Evolutionary conservation across 2,113 vertebrate genomes (phyloP), one percentile per base, ranked within the genome.

Genomic region (Malurus alboscapulatus): DNA sequence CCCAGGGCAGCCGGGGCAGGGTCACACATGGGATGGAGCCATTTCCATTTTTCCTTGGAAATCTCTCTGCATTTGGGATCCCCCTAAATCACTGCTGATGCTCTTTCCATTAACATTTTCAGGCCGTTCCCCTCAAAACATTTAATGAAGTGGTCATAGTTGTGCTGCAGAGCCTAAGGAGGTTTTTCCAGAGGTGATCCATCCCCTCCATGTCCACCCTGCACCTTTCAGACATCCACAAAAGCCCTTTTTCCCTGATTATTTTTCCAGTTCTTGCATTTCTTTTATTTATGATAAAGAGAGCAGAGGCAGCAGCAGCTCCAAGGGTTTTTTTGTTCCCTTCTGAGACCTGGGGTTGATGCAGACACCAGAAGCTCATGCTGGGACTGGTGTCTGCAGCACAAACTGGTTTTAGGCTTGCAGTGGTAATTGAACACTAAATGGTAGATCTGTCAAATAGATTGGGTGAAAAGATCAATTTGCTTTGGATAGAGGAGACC

Each of bases 401-500:
- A 51, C 50, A 34, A 40, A n/a, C 55, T 11, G 34, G 29, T 66
- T 81, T 93, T 50, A 59, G 53, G 38, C 61, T 21, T 54, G 69
- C 57, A 59, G 55, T 25, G 51, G 88, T 84, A 79, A 73, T 34
- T 34, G 82, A 34, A 62, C 71, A 16, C 36, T 66, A 65, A 95
- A 66, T 24, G 80, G 71, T 11, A 75, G 61, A 19, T 73, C 74
- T 80, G 79, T 48, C 62, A 80, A 50, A 51, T 26, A 85, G 88
- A 47, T 44, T 42, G 86, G 85, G 53, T 73, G 90, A 88, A 91
- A 87, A 76, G 66, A 92, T 90, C 74, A 48, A 83, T 95, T 93
- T 7, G 12, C 26, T 2, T 87, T 78, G 75, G 71, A 45, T 16
- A 44, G 89, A 74, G 62, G 72, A 92, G 67, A 57, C 17, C 53